Conservation (phyloP, 2,888 invertebrate species). For the Drosophila lacicola region DNA sequence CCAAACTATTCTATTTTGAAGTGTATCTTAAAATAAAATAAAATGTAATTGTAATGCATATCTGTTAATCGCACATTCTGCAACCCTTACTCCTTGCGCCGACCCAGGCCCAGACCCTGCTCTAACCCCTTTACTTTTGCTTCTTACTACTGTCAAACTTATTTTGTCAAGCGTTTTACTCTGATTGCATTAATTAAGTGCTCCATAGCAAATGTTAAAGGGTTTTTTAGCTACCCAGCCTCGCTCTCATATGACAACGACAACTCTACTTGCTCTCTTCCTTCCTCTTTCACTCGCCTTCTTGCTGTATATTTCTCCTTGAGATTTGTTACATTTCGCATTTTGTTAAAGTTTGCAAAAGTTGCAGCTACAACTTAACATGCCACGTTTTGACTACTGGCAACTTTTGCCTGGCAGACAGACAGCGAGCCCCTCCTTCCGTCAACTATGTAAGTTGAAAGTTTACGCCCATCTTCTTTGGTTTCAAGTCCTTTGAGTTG, state of each 20-base stretch:
- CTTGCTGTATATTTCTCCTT: neutral
- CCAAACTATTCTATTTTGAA: neutral
- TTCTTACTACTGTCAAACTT: slow-evolving; percentile 40
- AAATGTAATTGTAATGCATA: slow-evolving; percentile 25
- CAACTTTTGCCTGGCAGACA: slow-evolving; percentile 50
- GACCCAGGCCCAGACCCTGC: neutral
- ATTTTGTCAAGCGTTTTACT: slow-evolving; percentile 59
- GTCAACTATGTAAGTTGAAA: slow-evolving; percentile 12
- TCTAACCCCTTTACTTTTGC: neutral
- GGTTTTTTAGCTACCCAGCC: slow-evolving; percentile 21
- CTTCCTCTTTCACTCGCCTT: neutral
- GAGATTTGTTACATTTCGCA: slow-evolving; percentile 57
- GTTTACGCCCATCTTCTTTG: slow-evolving; percentile 5
- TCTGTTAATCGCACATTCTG: slow-evolving; percentile 7
- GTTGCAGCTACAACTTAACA: slow-evolving; percentile 62
- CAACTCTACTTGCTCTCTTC: neutral
- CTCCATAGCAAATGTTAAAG: slow-evolving; percentile 37
- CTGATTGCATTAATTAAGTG: slow-evolving; percentile 71
- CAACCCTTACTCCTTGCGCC: neutral
- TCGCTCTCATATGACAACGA: slow-evolving; percentile 5
- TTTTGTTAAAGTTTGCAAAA: slow-evolving; percentile 55
- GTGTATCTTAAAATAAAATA: neutral
- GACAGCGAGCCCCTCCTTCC: neutral
- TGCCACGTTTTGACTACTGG: slow-evolving; percentile 59
- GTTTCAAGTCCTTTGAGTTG: slow-evolving; percentile 15